A percentile compares a stretch with the other conserved stretches of the same genome.
phyloP scores from a whole-genome alignment of 2,113 vertebrate genomes.

The Oostethus manadensis region DNA sequence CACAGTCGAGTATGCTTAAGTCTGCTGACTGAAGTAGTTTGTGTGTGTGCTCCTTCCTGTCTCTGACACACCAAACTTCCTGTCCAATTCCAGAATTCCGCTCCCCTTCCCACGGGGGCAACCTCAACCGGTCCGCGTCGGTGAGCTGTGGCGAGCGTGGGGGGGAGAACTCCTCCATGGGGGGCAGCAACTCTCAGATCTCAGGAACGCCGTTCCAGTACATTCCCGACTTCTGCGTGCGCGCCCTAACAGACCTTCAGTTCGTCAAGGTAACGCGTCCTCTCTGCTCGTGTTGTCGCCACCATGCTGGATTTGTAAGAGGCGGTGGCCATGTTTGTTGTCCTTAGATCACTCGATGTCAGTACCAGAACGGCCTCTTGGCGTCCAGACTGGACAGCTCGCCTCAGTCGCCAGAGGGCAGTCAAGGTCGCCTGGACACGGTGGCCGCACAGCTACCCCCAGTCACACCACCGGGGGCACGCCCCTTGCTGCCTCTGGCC shows the following conservation, averaged over 20 bases:
- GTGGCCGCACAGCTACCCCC: slow-evolving; percentile 27
- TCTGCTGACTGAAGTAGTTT: too few relatives aligned
- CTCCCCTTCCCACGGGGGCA: slow-evolving; percentile 78
- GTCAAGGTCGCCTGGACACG: slow-evolving; percentile 57
- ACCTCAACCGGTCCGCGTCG: slow-evolving; percentile 86
- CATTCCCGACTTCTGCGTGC: slow-evolving; percentile 88
- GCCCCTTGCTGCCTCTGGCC: slow-evolving; percentile 36
- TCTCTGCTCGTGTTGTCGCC: not conserved
- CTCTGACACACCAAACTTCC: not conserved
- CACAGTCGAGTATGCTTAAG: too few relatives aligned
- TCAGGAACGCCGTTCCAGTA: slow-evolving; percentile 72
- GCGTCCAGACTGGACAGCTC: slow-evolving; percentile 87
- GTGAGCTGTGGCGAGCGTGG: slow-evolving; percentile 80
- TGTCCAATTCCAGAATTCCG: slow-evolving; percentile 76
- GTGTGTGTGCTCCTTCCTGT: not conserved
- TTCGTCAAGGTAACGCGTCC: slow-evolving; percentile 81
- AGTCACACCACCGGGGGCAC: slow-evolving; percentile 21
- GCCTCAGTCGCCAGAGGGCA: slow-evolving; percentile 81
- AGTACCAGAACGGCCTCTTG: slow-evolving; percentile 89
- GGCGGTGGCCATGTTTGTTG: not conserved
- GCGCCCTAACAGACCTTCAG: slow-evolving; percentile 86
- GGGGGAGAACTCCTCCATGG: slow-evolving; percentile 65
- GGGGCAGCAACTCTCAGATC: slow-evolving; percentile 80
- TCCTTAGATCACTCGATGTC: slow-evolving; percentile 82
- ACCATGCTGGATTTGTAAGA: not conserved